Base-by-base conservation (phyloP, 2,113 vertebrate species). In the Triplophysa rosa region DNA sequence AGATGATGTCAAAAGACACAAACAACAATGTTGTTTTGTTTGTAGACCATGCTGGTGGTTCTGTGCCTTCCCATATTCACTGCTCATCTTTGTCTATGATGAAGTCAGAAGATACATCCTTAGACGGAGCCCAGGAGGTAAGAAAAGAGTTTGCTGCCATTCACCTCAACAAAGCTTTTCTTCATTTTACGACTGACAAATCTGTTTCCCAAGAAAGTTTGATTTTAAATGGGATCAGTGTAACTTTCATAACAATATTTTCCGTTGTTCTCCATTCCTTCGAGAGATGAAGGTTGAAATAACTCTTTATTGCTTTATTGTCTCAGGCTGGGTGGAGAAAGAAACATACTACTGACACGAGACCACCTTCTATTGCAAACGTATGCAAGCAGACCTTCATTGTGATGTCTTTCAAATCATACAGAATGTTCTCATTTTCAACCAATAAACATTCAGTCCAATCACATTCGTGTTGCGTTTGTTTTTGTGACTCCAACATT, bases 291-390 rank as follows among this genome's bases (percentile, higher is more conserved):
- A 33, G 29, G 24, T 23, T 61, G 16, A 37, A 45, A 5, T 63
- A 21, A 10, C 24, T 61, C 3, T 63, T 29, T n/a, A n/a, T n/a
- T 58, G 16, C 63, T 88, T 17, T 66, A 11, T 90, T 83, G 61
- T 82, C 81, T 68, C 66, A 96, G 95, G 94, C 78, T 96, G 95
- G 95, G 88, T 96, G 88, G 94, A 95, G 80, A 78, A 61, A 63
- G 94, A 96, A 83, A 95, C 95, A 0, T 96, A 95, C 90, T 95
- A 95, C 90, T 96, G 89, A 93, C 69, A 21, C 37, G 65, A 23
- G 8, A 16, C 14, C 54, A 54, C 37, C 21, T 33, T 42, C 19
- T 59, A 14, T 71, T 29, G 17, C 65, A 10, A 74, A 54, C 23
- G 63, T 2, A 26, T 54, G 4, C 29, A 56, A 47, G 24, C 5